Evolutionary conservation across 2,113 vertebrate genomes (phyloP).

Genomic region (Halcyon senegalensis): DNA sequence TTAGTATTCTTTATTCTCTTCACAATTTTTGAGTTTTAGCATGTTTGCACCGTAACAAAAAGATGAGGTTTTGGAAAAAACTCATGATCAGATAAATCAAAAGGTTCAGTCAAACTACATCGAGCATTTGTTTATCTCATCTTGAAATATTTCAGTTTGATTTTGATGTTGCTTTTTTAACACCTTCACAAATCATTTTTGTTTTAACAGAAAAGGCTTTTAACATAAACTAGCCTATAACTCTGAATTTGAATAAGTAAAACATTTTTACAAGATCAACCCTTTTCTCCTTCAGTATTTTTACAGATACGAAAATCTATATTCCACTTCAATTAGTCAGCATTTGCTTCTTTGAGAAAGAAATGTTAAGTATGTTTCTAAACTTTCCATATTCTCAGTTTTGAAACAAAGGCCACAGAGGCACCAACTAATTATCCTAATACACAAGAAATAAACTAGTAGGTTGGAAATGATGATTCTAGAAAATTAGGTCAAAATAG

Average conservation of each 20-base stretch:
- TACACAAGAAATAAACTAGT: background rate
- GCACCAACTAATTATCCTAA: background rate
- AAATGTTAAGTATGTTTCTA: background rate
- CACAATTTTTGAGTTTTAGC: background rate
- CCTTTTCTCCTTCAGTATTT: background rate
- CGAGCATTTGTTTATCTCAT: background rate
- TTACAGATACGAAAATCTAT: background rate
- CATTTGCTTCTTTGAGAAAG: background rate
- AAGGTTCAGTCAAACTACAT: background rate
- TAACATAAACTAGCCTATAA: background rate
- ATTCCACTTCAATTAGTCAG: background rate
- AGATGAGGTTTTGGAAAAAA: background rate
- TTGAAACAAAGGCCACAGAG: background rate
- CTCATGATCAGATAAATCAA: background rate
- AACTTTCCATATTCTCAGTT: background rate
- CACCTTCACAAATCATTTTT: background rate
- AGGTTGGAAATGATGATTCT: background rate
- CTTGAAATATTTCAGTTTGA: background rate
- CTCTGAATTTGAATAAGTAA: background rate
- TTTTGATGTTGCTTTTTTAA: background rate
- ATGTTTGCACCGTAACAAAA: background rate
- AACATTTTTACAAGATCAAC: background rate
- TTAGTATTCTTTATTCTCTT: background rate
- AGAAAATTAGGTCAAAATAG: background rate
- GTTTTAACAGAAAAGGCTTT: background rate